Evolutionary conservation across 2,888 invertebrate genomes (phyloP).

Genomic region (Cheilosia variabilis): DNA sequence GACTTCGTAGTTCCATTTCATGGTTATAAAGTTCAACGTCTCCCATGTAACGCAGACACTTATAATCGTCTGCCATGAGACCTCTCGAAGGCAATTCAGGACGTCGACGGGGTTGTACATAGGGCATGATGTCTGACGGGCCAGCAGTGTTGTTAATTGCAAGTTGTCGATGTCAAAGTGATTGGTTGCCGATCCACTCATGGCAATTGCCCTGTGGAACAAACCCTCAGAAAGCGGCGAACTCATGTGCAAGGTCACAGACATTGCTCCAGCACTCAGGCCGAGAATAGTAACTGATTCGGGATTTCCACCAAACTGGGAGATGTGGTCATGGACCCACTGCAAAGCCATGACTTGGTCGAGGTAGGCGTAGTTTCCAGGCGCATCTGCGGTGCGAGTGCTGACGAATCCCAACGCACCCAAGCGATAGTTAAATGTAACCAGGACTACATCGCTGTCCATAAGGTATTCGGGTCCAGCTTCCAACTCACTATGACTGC

Average conservation of each 20-base stretch:
- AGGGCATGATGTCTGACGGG: constrained; percentile 86
- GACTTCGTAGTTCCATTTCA: constrained; percentile 84
- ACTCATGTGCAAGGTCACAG: constrained; percentile 84
- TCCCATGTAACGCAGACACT: constrained; percentile 78
- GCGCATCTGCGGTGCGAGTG: constrained; percentile 86
- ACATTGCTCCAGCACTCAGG: constrained; percentile 84
- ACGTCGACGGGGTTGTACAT: constrained; percentile 84
- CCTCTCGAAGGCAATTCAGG: constrained; percentile 84
- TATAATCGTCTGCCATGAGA: constrained; percentile 78
- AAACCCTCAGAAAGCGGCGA: constrained; percentile 87
- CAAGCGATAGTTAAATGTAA: constrained; percentile 81
- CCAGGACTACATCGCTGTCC: constrained; percentile 80
- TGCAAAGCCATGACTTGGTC: constrained; percentile 87
- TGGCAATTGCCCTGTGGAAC: constrained; percentile 88
- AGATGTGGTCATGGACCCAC: constrained; percentile 87
- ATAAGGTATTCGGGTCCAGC: constrained; percentile 80
- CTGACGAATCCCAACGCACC: constrained; percentile 85
- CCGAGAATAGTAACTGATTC: constrained; percentile 87
- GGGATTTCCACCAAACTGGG: constrained; percentile 87
- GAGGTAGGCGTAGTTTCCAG: constrained; percentile 88
- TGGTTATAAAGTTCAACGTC: constrained; percentile 77
- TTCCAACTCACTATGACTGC: constrained; percentile 78
- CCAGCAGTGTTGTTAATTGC: constrained; percentile 86
- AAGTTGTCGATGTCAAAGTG: constrained; percentile 84
- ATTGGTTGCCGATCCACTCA: constrained; percentile 86